Percentiles rank a stretch among this genome's conserved stretches.
Evolutionary conservation across 2,797 vertebrate genomes (phyloP).

Genomic region (Mareca strepera): DNA sequence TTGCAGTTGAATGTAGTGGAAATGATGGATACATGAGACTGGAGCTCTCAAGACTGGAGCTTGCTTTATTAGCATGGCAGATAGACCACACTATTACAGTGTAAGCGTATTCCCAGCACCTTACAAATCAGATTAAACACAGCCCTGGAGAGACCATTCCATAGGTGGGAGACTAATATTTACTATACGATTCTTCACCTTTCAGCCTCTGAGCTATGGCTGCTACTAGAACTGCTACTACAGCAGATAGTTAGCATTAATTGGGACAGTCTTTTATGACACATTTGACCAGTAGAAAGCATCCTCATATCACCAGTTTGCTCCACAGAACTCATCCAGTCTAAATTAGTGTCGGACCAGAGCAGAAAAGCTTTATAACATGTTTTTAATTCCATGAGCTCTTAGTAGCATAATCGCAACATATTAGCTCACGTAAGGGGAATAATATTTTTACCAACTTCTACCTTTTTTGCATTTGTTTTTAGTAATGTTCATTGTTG

Average conservation of each 20-base stretch:
- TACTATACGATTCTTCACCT: neutral
- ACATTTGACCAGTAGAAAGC: neutral
- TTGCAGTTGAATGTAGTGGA: neutral
- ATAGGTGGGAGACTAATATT: neutral
- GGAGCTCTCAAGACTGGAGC: neutral
- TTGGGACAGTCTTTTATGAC: neutral
- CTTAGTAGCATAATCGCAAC: neutral
- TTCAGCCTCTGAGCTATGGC: neutral
- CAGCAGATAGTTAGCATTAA: constrained; percentile 8
- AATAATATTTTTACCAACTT: neutral
- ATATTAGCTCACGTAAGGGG: neutral
- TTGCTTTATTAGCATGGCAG: neutral
- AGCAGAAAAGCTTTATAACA: neutral
- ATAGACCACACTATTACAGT: accelerated
- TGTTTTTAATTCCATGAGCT: neutral
- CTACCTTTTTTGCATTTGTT: neutral
- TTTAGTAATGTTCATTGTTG: neutral
- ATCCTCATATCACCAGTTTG: neutral
- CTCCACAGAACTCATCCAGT: neutral
- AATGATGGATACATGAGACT: neutral
- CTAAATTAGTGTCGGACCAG: neutral
- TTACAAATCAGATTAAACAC: neutral
- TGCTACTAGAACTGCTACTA: neutral
- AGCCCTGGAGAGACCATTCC: neutral
- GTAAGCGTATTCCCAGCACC: neutral